Conservation (phyloP, 2,888 invertebrate genomes). For the Sinhomidia bicolor region DNA sequence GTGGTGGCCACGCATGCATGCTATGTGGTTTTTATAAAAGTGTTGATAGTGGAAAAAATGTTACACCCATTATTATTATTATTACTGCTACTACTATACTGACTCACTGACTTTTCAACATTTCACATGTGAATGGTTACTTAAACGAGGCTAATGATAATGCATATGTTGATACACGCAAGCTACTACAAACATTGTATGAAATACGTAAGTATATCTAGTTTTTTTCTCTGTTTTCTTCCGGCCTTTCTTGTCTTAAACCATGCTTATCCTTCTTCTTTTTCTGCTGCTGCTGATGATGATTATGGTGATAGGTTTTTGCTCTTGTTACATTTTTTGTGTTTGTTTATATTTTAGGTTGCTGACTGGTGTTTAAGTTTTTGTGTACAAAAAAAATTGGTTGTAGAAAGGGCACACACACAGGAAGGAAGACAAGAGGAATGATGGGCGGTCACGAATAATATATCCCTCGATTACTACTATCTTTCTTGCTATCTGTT, state of each 20-base stretch:
- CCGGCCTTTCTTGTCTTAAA: slow-evolving; percentile 17
- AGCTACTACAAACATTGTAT: not conserved
- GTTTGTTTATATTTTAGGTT: slow-evolving; percentile 32
- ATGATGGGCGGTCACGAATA: slow-evolving; percentile 49
- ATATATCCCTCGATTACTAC: not conserved
- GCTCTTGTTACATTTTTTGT: slow-evolving; percentile 23
- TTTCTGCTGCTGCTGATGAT: slow-evolving; percentile 2
- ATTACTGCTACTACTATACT: not conserved
- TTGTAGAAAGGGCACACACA: not conserved
- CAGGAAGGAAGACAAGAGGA: slow-evolving; percentile 26
- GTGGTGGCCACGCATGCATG: not conserved
- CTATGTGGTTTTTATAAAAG: slow-evolving; percentile 31
- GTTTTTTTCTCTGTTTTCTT: not conserved
- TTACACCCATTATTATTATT: slow-evolving; percentile 39
- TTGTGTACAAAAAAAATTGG: not conserved
- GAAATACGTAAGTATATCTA: not conserved
- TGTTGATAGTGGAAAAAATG: slow-evolving; percentile 34
- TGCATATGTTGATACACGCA: not conserved
- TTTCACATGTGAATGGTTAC: slow-evolving; percentile 41
- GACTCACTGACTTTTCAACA: slow-evolving; percentile 17
- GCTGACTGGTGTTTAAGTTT: slow-evolving; percentile 18
- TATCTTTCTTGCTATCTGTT: not conserved
- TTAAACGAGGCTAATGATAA: slow-evolving; percentile 22
- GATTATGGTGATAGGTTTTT: not conserved
- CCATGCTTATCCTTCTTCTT: not conserved